Conservation (phyloP, 2,113 vertebrate species). For the Caloenas nicobarica region DNA sequence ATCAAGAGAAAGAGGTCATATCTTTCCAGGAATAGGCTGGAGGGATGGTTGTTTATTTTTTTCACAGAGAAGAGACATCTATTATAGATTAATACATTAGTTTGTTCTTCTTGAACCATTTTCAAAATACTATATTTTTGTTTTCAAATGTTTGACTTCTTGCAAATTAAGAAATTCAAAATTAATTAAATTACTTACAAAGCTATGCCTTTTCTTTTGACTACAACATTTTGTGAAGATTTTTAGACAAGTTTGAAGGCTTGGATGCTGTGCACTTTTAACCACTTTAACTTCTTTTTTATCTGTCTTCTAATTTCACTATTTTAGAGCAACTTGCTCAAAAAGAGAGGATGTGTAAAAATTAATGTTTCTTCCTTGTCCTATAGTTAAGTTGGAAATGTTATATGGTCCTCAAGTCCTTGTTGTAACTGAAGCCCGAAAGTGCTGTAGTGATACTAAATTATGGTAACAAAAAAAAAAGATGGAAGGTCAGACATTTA, state of each 20-base stretch:
- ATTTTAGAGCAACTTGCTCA: neutral
- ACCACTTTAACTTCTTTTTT: neutral
- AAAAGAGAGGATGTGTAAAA: neutral
- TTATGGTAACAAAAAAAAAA: neutral
- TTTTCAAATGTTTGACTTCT: neutral
- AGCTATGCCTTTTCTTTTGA: neutral
- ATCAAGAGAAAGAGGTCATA: neutral
- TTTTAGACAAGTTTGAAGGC: neutral
- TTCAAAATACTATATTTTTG: rapidly evolving
- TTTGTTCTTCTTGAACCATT: neutral
- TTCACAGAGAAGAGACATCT: neutral
- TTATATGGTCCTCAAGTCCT: neutral
- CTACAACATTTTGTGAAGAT: neutral
- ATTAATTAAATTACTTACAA: neutral
- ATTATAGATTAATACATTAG: neutral
- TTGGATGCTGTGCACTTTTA: neutral
- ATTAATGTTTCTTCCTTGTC: neutral
- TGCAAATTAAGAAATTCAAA: neutral
- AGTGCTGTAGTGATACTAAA: neutral
- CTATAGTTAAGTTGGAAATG: neutral
- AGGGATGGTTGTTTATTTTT: neutral
- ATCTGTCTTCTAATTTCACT: neutral
- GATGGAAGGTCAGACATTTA: neutral
- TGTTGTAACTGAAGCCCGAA: neutral
- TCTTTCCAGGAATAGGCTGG: neutral